These are phyloP conservation scores for Telenomus remus DNA, from an alignment of 1,140 invertebrate species.

Conservation along the genomic window DNA sequence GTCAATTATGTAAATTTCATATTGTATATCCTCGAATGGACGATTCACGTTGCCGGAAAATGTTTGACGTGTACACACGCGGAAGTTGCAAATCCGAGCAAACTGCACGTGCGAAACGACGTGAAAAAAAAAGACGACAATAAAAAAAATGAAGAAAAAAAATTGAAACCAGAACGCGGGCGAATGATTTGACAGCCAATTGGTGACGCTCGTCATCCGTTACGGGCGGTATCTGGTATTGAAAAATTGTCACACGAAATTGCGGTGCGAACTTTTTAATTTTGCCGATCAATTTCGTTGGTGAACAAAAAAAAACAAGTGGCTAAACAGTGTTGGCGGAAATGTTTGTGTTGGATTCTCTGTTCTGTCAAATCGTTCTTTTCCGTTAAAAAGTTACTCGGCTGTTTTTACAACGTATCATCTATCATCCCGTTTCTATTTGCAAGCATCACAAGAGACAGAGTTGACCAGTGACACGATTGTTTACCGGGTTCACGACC, in stretches of 20 bases:
- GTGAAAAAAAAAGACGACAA: not conserved
- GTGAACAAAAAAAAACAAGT: no score
- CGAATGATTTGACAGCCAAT: conserved; percentile 32
- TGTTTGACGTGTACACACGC: conserved; percentile 15
- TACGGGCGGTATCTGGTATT: conserved; percentile 5
- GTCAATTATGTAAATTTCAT: conserved; percentile 15
- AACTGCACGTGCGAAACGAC: conserved; percentile 2
- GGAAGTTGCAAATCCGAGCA: conserved; percentile 26
- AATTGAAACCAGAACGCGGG: conserved; percentile 24
- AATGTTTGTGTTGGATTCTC: no score
- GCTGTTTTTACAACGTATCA: no score
- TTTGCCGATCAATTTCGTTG: no score
- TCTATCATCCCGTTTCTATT: no score
- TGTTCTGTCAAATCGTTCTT: no score
- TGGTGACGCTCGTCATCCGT: conserved; percentile 26
- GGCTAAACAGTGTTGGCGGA: no score
- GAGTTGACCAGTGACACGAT: no score
- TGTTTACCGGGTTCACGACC: conserved; percentile 2
- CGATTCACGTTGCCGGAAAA: conserved; percentile 3
- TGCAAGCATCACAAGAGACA: no score
- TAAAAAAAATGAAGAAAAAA: conserved; percentile 20
- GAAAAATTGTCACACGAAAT: not conserved
- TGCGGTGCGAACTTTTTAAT: no score
- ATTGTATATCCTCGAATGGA: not conserved
- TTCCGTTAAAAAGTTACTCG: no score